Conservation (phyloP, 2,888 invertebrate species). For the Amphipoea lucens region DNA sequence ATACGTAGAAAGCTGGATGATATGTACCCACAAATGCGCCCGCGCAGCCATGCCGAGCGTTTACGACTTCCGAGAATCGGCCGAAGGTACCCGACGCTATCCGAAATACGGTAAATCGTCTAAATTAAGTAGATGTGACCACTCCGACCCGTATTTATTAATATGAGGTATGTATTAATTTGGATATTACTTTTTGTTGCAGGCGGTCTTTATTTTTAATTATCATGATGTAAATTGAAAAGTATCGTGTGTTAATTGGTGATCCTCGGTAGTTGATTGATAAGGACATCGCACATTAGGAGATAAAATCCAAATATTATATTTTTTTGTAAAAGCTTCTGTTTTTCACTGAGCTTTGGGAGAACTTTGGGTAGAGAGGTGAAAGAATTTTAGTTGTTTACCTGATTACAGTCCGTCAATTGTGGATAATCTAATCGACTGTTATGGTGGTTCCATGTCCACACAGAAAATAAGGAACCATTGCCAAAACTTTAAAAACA, state of each 20-base stretch:
- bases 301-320: constrained; percentile 26
- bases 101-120: constrained; percentile 83
- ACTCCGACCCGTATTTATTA: constrained; percentile 70
- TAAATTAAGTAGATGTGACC: constrained; percentile 83
- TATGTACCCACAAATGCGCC: constrained; percentile 75
- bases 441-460: too few relatives aligned
- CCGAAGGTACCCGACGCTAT: constrained; percentile 73
- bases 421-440: neutral
- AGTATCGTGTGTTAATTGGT: constrained; percentile 66
- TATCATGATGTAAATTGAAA: constrained; percentile 55
- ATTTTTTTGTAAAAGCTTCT: constrained; percentile 28
- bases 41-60: constrained; percentile 71
- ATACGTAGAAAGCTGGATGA: constrained; percentile 79
- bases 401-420: neutral
- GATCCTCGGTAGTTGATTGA: constrained; percentile 53
- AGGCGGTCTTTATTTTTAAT: constrained; percentile 62
- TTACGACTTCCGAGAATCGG: constrained; percentile 84
- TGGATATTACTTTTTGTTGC: constrained; percentile 53
- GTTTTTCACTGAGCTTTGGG: constrained; percentile 19
- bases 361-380: neutral
- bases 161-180: constrained; percentile 71
- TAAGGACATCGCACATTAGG: constrained; percentile 59
- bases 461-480: neutral
- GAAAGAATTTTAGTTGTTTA: neutral
- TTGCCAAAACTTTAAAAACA: neutral